Evolutionary conservation across 2,888 invertebrate genomes (phyloP).

Genomic region (Graphium colonna): DNA sequence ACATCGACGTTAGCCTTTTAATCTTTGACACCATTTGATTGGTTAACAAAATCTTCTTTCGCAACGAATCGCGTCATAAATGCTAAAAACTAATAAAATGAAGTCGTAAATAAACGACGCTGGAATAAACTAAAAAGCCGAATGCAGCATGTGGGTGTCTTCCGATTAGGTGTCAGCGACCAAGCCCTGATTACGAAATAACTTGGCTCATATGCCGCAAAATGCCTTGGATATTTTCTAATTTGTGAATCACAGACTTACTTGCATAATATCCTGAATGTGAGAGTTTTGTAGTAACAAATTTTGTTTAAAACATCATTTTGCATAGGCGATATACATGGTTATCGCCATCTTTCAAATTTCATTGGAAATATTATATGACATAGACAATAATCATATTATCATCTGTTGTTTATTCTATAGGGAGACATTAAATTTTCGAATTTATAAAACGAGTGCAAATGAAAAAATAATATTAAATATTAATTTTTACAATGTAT

Average conservation of each 20-base stretch:
- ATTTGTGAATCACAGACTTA: conserved; percentile 41
- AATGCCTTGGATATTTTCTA: conserved; percentile 31
- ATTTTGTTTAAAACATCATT: too few relatives aligned
- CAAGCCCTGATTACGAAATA: conserved; percentile 55
- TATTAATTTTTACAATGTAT: too few relatives aligned
- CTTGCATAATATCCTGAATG: conserved; percentile 23
- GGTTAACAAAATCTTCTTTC: conserved; percentile 5
- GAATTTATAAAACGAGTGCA: too few relatives aligned
- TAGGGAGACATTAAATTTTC: too few relatives aligned
- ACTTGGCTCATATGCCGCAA: conserved; percentile 37
- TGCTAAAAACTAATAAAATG: conserved; percentile 29
- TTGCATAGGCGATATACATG: too few relatives aligned
- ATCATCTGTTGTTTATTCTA: too few relatives aligned
- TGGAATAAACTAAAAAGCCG: conserved; percentile 51
- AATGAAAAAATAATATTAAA: too few relatives aligned
- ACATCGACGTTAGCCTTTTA: conserved; percentile 1
- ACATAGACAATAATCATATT: too few relatives aligned
- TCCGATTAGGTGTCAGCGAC: conserved; percentile 42
- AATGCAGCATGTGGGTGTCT: conserved; percentile 48
- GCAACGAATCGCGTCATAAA: conserved; percentile 1
- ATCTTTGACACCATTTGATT: conserved; percentile 1
- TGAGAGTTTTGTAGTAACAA: neutral
- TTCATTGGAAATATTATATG: too few relatives aligned
- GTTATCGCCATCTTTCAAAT: too few relatives aligned
- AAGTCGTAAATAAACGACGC: conserved; percentile 42